Evolutionary conservation across 2,797 vertebrate species (phyloP), one percentile per base, ranked within the genome.

Genomic region (Chromis chromis): DNA sequence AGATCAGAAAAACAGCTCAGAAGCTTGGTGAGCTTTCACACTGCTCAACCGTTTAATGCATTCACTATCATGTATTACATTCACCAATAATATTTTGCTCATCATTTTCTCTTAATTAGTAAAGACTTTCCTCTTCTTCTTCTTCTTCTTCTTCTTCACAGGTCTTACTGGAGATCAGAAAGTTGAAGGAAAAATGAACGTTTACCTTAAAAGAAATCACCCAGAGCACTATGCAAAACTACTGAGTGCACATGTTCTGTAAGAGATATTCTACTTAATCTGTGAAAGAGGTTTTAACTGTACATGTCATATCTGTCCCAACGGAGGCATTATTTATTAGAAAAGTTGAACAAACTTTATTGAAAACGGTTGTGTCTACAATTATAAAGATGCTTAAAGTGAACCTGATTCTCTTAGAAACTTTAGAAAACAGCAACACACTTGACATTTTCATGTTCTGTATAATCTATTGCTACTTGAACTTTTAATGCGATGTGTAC

Each of bases 101-200:
- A 40, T 67, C 58, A 28, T 48, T 55, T 40, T 48, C n/a, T 63
- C 9, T 11, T 21, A 46, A 62, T 14, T 25, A 42, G 14, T 40
- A 31, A 60, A 46, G 36, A 39, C 24, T n/a, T 40, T 54, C 24
- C 10, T 50, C 48, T 50, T 58, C 21, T 67, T 66, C 14, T 27
- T 58, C n/a, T 65, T 64, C n/a, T n/a, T n/a, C n/a, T 4, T 42
- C 44, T 46, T 66, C 44, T 69, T 82, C 24, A 63, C 66, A 95
- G 94, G 93, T 82, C 81, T 95, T 60, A 65, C 74, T 67, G 82
- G 81, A 79, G 84, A 93, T 79, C 79, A 89, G 67, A 86, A 48
- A 77, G 81, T 94, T 53, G 73, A 88, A 48, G 95, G 95, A 17
- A 96, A 96, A 90, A 95, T 96, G 95, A 11, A 73, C 13, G 82